Base-by-base conservation (phyloP, 2,113 vertebrate genomes). In the Passer domesticus region DNA sequence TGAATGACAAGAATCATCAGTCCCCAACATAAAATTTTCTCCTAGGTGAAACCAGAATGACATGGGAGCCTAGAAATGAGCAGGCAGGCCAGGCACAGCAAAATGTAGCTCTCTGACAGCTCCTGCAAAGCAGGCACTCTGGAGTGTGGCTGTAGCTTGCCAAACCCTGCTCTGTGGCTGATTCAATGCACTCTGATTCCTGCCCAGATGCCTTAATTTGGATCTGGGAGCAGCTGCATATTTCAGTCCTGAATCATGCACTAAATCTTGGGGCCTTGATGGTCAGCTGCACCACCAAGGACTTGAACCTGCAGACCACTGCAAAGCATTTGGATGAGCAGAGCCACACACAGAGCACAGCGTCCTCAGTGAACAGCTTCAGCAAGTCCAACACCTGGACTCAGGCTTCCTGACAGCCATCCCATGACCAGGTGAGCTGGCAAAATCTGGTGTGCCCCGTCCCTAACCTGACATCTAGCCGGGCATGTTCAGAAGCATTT, bases 361-460 rank as follows among this genome's bases (percentile, higher is more conserved):
- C 21, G 43, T 10, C 31, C 19, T 43, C 47, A 63, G 0, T 41
- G 28, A 92, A 68, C 55, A 84, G 20, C 47, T 68, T 47, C 3
- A 4, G 16, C 24, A 15, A 0, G 1, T 28, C 64, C 50, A 41
- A 0, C 53, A 69, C 47, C 47, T 50, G 9, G n/a, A n/a, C 17
- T 16, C 1, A 4, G 47, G 39, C 59, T 91, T 60, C 21, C 39
- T 1, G 2, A 47, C 2, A 73, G 75, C 12, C 53, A 39, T 18
- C 33, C 25, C 22, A 7, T 2, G 25, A 31, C 13, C 30, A 41
- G 35, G 25, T n/a, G 20, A 62, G 46, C 24, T 37, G 46, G 35
- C 16, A 35, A 78, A 84, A 81, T 23, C 66, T 43, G 22, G 6
- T 33, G 39, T 43, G 64, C 60, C 4, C 2, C 70, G 39, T 50